phyloP scores from a whole-genome alignment of 2,113 vertebrate species.

The Oplegnathus fasciatus region DNA sequence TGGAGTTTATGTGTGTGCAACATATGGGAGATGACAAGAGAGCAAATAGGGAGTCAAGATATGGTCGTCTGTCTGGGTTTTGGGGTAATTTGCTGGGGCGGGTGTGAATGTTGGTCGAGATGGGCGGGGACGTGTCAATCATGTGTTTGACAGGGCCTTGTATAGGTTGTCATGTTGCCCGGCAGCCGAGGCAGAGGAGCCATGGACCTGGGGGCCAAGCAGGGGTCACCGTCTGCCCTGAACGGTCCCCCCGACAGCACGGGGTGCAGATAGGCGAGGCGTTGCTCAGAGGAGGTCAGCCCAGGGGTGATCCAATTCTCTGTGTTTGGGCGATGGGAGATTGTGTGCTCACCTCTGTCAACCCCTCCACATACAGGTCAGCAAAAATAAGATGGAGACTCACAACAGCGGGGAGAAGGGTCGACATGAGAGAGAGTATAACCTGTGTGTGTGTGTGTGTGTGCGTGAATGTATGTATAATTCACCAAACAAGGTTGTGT shows the following conservation, averaged over 20 bases:
- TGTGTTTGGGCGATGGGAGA: constrained; percentile 77
- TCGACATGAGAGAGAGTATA: constrained; percentile 55
- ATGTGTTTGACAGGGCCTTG: constrained; percentile 72
- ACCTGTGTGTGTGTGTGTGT: constrained; percentile 53
- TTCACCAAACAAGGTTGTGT: constrained; percentile 58
- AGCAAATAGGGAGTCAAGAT: constrained; percentile 56
- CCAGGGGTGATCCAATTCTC: constrained; percentile 86
- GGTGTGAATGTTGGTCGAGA: constrained; percentile 57
- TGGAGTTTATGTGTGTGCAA: background rate
- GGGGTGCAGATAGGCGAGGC: constrained; percentile 76
- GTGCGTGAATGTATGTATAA: constrained; percentile 69
- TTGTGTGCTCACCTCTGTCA: constrained; percentile 85
- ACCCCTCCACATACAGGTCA: constrained; percentile 80
- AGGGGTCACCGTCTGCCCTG: constrained; percentile 79
- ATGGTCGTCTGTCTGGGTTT: constrained; percentile 67
- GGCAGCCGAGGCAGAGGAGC: constrained; percentile 62
- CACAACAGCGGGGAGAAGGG: constrained; percentile 60
- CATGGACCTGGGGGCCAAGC: constrained; percentile 58
- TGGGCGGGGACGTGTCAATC: constrained; percentile 79
- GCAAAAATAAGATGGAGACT: constrained; percentile 79
- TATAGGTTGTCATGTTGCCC: constrained; percentile 79
- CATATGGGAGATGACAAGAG: constrained; percentile 55
- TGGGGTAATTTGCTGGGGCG: constrained; percentile 69
- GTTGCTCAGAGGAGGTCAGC: constrained; percentile 78
- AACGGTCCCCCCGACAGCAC: constrained; percentile 66